Evolutionary conservation across 2,888 invertebrate species (phyloP).

Genomic region (Ennomos quercinarius): DNA sequence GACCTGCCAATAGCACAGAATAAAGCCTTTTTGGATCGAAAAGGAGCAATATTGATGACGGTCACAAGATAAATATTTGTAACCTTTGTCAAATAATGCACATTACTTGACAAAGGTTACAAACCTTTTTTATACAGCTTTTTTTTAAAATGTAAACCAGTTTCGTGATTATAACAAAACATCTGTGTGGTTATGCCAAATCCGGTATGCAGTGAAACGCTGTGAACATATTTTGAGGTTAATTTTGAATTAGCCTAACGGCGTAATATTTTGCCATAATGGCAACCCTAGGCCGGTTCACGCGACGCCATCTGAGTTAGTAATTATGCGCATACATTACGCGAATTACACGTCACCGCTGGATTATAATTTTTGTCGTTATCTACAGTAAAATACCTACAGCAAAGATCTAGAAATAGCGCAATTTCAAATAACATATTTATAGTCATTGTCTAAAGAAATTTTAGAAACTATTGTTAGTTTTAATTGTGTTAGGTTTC

Average conservation of each 20-base stretch:
- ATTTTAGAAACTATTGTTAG: too few relatives aligned
- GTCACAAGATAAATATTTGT: too few relatives aligned
- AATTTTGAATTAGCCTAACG: conserved; percentile 16
- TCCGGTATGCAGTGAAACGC: neutral
- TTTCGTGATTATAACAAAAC: too few relatives aligned
- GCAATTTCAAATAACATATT: neutral
- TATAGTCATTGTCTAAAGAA: too few relatives aligned
- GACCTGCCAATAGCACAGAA: conserved; percentile 7
- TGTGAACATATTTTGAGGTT: conserved; percentile 6
- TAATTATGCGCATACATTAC: conserved; percentile 65
- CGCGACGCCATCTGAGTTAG: conserved; percentile 41
- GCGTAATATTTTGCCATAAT: conserved; percentile 27
- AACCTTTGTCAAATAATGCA: too few relatives aligned
- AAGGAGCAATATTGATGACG: neutral
- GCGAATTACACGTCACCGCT: conserved; percentile 44
- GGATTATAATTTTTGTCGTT: conserved; percentile 42
- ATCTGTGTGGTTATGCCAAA: neutral
- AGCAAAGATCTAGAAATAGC: neutral
- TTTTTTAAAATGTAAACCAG: too few relatives aligned
- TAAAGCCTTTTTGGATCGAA: too few relatives aligned
- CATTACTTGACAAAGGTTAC: neutral
- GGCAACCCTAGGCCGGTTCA: conserved; percentile 38
- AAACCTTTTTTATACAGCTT: too few relatives aligned
- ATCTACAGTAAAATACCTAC: neutral
- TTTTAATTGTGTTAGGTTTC: too few relatives aligned